Evolutionary conservation across 1,140 invertebrate genomes (phyloP).

Genomic region (Aphaenogaster ashmeadi): DNA sequence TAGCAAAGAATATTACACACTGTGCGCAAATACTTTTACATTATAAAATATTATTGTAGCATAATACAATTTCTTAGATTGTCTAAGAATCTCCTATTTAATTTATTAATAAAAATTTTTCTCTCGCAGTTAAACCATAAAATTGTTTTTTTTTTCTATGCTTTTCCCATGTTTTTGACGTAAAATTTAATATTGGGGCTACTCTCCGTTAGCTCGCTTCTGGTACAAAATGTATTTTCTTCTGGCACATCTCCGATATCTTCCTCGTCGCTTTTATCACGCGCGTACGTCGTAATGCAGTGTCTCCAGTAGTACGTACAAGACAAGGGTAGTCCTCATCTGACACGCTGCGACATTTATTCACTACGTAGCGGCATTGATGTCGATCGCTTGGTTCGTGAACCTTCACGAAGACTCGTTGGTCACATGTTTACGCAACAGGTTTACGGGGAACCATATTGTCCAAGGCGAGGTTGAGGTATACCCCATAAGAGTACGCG

Average conservation of each 20-base stretch:
- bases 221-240: constrained; percentile 7
- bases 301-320: constrained; percentile 6
- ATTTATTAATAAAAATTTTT: constrained; percentile 9
- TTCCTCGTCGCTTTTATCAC: background rate
- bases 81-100: background rate
- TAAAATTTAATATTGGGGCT: background rate
- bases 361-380: constrained; percentile 31
- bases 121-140: background rate
- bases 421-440: constrained; percentile 79
- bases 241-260: background rate
- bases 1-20: background rate
- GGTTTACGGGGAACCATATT: constrained; percentile 80
- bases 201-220: background rate
- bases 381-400: constrained; percentile 62
- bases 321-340: constrained; percentile 30
- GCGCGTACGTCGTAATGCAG: background rate
- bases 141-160: background rate
- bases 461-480: constrained; percentile 62
- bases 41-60: background rate
- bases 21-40: background rate
- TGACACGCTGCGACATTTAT: constrained; percentile 51
- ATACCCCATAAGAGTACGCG: constrained; percentile 56
- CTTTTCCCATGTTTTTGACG: background rate
- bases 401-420: constrained; percentile 40
- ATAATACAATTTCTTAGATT: background rate